These are phyloP conservation scores for Ips nitidus DNA, from an alignment of 1,140 invertebrate species.

Conservation along the genomic window DNA sequence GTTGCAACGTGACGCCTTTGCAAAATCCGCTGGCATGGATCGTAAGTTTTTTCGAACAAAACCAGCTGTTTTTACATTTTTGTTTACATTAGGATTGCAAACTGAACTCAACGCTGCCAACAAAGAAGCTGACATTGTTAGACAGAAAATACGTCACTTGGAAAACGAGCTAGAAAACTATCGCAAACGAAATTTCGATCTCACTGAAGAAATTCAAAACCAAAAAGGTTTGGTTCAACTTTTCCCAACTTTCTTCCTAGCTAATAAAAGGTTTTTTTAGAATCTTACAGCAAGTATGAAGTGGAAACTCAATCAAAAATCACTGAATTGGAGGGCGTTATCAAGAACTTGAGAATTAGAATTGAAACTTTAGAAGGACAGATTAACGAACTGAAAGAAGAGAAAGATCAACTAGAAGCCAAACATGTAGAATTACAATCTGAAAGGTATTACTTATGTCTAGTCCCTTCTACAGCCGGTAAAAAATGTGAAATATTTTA, in stretches of 20 bases:
- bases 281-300: constrained; percentile 42
- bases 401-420: constrained; percentile 53
- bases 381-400: constrained; percentile 53
- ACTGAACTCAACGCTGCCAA: constrained; percentile 58
- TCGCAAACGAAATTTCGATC: constrained; percentile 55
- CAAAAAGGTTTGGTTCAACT: constrained; percentile 53
- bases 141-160: constrained; percentile 56
- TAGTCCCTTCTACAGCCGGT: neutral
- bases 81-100: constrained; percentile 54
- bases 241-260: constrained; percentile 8
- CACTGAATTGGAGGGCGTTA: constrained; percentile 54
- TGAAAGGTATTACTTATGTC: constrained; percentile 43
- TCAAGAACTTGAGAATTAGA: constrained; percentile 55
- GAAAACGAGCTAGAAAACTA: constrained; percentile 57
- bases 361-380: constrained; percentile 56
- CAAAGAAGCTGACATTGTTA: constrained; percentile 59
- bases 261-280: constrained; percentile 23
- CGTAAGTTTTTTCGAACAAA: constrained; percentile 50
- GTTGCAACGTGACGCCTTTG: constrained; percentile 57
- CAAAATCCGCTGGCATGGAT: constrained; percentile 59
- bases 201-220: constrained; percentile 54
- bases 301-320: constrained; percentile 46
- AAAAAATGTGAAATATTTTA: neutral
- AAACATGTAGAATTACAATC: constrained; percentile 48
- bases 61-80: neutral